A percentile compares a stretch with the other conserved stretches of the same genome.
phyloP scores from a whole-genome alignment of 2,888 invertebrate genomes.

The Eulithis prunata region DNA sequence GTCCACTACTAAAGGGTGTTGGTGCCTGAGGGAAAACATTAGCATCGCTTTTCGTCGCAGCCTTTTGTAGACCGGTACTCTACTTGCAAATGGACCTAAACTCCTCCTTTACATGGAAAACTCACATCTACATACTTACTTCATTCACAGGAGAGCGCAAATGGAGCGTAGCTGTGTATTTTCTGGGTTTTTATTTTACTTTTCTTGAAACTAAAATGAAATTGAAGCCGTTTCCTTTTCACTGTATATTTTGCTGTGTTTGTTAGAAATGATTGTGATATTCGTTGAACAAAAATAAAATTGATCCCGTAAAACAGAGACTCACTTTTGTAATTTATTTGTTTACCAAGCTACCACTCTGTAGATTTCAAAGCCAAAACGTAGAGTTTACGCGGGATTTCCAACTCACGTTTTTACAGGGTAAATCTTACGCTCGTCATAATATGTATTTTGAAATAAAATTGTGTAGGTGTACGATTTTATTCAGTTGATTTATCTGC shows the following conservation, averaged over 20 bases:
- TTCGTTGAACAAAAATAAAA: too few relatives aligned
- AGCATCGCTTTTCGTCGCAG: conserved; percentile 33
- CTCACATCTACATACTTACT: conserved; percentile 27
- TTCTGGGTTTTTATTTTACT: conserved; percentile 19
- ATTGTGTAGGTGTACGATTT: too few relatives aligned
- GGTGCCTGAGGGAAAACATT: conserved; percentile 29
- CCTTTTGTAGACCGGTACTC: conserved; percentile 30
- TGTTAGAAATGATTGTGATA: too few relatives aligned
- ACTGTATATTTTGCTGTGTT: conserved; percentile 1
- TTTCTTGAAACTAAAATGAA: conserved; percentile 11
- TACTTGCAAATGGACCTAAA: conserved; percentile 34
- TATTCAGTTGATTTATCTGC: too few relatives aligned
- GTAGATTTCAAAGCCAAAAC: too few relatives aligned
- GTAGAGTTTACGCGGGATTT: too few relatives aligned
- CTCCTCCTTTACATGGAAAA: conserved; percentile 31
- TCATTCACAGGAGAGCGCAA: conserved; percentile 9
- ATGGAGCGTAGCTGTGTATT: conserved; percentile 24
- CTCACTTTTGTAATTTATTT: too few relatives aligned
- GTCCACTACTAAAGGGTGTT: conserved; percentile 14
- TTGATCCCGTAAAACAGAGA: too few relatives aligned
- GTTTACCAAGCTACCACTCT: too few relatives aligned
- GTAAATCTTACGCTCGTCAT: too few relatives aligned
- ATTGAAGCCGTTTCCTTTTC: conserved; percentile 2
- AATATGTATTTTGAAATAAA: too few relatives aligned
- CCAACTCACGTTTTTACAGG: too few relatives aligned